Percentiles rank a stretch among this genome's conserved stretches.
Conservation (phyloP, 1,140 invertebrate genomes). For the Dermatophagoides farinae region DNA sequence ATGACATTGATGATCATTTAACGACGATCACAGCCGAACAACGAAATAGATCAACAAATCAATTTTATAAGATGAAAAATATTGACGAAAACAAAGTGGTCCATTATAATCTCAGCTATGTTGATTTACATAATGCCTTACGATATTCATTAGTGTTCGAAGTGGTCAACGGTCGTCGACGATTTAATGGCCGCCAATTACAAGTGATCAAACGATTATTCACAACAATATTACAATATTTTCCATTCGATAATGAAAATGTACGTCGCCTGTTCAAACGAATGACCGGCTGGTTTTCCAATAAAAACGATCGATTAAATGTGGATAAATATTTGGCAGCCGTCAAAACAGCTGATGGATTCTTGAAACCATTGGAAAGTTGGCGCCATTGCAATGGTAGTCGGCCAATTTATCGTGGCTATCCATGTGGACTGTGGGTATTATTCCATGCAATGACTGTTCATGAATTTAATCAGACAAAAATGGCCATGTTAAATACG, state of each 20-base stretch:
- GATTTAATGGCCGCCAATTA: constrained; percentile 8
- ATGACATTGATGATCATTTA: background rate
- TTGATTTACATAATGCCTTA: constrained; percentile 15
- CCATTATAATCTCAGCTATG: background rate
- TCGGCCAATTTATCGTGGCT: constrained; percentile 48
- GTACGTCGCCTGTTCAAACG: constrained; percentile 12
- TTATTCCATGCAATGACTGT: constrained; percentile 83
- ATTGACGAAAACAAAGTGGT: background rate
- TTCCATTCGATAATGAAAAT: constrained; percentile 17
- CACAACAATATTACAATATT: constrained; percentile 5
- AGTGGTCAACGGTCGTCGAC: background rate
- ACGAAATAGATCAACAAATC: background rate
- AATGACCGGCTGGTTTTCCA: constrained; percentile 10
- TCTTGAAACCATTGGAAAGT: constrained; percentile 29
- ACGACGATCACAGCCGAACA: background rate
- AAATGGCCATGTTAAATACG: background rate
- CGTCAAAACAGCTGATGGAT: background rate
- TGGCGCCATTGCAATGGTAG: constrained; percentile 72
- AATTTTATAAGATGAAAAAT: background rate
- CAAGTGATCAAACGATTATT: constrained; percentile 9
- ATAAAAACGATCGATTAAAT: background rate
- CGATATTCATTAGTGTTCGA: constrained; percentile 7
- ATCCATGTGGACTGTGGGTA: constrained; percentile 84
- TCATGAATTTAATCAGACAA: constrained; percentile 36
- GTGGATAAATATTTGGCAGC: background rate